Base-by-base conservation (phyloP, 64 coral and sea anemone genomes). In the Montipora efflorescens region DNA sequence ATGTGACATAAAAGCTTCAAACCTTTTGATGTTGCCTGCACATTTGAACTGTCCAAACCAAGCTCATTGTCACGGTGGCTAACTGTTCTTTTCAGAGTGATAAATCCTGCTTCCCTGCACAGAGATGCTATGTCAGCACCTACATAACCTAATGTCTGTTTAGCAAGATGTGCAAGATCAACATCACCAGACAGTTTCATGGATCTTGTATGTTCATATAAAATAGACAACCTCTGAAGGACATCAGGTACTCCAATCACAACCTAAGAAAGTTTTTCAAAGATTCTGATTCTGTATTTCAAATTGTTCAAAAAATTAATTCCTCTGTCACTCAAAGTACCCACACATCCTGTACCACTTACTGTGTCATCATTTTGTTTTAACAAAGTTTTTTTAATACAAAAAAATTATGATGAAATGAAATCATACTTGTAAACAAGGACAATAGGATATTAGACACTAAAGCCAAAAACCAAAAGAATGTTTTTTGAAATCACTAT, bases 121-220 rank as follows among this genome's bases (percentile, higher is more conserved):
- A 99, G 47, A 12, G 95, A 94, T 1, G 92, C 92, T 58, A 99
- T 57, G 47, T 99, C 98, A 76, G 98, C 98, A 58, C 95, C 98
- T 12, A 99, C 98, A 90, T 99, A 99, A 11, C 98, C 98, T n/a
- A 99, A 14, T 8, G 95, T 96, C 43, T 90, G 78, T 78, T 96
- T 80, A 15, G 98, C 98, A 58, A 99, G 52, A 4, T 94, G 73
- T 67, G 75, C 48, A 11, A 99, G 82, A 81, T 99, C 89, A 47
- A 96, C 92, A 78, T 96, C 98, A 61, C 48, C 8, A 48, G 92
- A 45, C 61, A 99, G 74, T 19, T 77, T 79, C 45, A 96, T 67
- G 76, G 80, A 81, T 55, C 55, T 80, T 67, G 89, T 92, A 20
- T 96, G 90, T 16, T 78, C 90, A 89, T 87, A 50, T 43, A 99